phyloP scores from a whole-genome alignment of 2,797 vertebrate genomes.

The Neostethus bicornis region DNA sequence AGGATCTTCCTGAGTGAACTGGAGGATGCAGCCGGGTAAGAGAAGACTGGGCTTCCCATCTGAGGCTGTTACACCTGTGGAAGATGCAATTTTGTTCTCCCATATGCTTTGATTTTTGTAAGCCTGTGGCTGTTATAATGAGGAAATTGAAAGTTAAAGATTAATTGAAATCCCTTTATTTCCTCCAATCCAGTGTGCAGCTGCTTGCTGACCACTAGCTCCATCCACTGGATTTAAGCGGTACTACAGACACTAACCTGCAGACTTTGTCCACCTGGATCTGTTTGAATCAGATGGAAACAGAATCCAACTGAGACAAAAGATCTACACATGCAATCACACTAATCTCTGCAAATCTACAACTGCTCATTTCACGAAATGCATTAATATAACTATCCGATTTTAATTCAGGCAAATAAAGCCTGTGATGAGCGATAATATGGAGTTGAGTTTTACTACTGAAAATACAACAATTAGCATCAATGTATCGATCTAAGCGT shows the following conservation, averaged over 20 bases:
- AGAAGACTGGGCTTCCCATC: too few species aligned
- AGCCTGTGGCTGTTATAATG: not conserved
- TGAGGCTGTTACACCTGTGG: too few species aligned
- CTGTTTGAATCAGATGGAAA: slow-evolving; percentile 56
- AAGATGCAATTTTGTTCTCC: too few species aligned
- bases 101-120: too few species aligned
- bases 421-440: too few species aligned
- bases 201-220: slow-evolving; percentile 55
- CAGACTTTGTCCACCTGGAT: slow-evolving; percentile 59
- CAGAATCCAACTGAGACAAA: slow-evolving; percentile 36
- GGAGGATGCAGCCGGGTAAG: too few species aligned
- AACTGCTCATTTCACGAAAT: slow-evolving; percentile 19
- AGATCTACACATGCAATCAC: slow-evolving; percentile 3
- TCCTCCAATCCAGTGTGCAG: not conserved
- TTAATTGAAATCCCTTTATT: not conserved
- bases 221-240: slow-evolving; percentile 52
- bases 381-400: slow-evolving; percentile 32
- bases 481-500: not conserved
- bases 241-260: slow-evolving; percentile 64
- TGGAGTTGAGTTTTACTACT: not conserved
- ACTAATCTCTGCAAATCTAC: not conserved
- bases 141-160: too few species aligned
- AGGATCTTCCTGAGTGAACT: too few species aligned
- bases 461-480: not conserved
- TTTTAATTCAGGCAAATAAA: slow-evolving; percentile 33